Base-by-base conservation (phyloP, 2,888 invertebrate genomes). In the Bellardia pandia region DNA sequence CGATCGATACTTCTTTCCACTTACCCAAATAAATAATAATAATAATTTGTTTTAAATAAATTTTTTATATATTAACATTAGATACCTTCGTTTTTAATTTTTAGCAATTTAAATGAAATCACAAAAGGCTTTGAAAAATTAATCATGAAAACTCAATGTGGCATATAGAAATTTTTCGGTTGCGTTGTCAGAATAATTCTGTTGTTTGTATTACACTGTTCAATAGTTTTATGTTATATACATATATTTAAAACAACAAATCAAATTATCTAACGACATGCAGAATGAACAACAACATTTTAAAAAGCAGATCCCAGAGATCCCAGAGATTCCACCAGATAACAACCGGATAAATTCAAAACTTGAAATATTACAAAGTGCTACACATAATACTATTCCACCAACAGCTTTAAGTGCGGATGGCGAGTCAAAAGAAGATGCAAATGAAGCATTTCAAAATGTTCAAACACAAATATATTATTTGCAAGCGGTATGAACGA, bases 291-390 rank as follows among this genome's bases (percentile, higher is more conserved):
- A 94, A 91, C 78, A 88, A 66, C 83, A 90, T 78, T 76, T 92
- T 89, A 88, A 91, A 64, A 80, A 89, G n/a, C 91, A 94, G 88
- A 90, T 94, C 42, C 89, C 90, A 33, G 90, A 85, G 11, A 90
- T 94, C 45, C 74, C 94, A 5, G 89, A n/a, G n/a, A n/a, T n/a
- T n/a, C n/a, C n/a, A n/a, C n/a, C 91, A 60, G 94, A 94, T 88
- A 94, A 94, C 88, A 91, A 90, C 33, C 78, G 88, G 2, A 86
- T 92, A 86, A 85, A 86, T 88, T 89, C 88, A 88, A 89, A 93
- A 77, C 86, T 92, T 90, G 89, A 91, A 82, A 69, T 85, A 76
- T 85, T 89, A n/a, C 85, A 89, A 80, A 83, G 84, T 33, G 71
- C 88, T n/a, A 45, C 79, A 1, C 62, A 88, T 60, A 16, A n/a